Evolutionary conservation across 2,797 vertebrate genomes (phyloP).

Genomic region (Chiloscyllium punctatum): DNA sequence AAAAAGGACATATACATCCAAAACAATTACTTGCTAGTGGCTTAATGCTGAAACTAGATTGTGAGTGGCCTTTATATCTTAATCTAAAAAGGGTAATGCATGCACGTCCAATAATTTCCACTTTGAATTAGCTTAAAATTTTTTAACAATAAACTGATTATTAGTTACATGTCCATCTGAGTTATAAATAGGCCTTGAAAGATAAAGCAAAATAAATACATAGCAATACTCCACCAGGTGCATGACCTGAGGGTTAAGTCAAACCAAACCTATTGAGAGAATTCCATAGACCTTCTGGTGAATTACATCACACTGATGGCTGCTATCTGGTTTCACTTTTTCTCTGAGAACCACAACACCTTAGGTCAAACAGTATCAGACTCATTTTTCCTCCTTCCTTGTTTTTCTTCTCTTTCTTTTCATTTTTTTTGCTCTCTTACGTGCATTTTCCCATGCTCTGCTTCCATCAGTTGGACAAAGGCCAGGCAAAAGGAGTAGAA

Average conservation of each 20-base stretch:
- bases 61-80: not conserved
- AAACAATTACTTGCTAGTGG: not conserved
- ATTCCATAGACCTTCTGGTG: constrained; percentile 25
- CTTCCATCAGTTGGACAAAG: not conserved
- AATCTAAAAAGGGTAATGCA: not conserved
- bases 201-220: not conserved
- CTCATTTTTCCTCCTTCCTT: constrained; percentile 25
- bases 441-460: constrained; percentile 37
- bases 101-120: not conserved
- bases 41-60: not conserved
- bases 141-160: not conserved
- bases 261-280: constrained; percentile 23
- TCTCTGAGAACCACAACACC: constrained; percentile 34
- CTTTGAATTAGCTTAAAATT: not conserved
- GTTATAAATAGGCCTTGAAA: not conserved
- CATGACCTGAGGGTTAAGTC: constrained; percentile 32
- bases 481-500: constrained; percentile 20
- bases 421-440: constrained; percentile 26
- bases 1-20: not conserved
- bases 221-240: not conserved
- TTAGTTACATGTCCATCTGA: not conserved
- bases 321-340: constrained; percentile 31
- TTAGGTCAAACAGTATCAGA: constrained; percentile 30
- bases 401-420: not conserved
- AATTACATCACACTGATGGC: constrained; percentile 7